phyloP scores from a whole-genome alignment of 2,888 invertebrate genomes.

The Dynastes tityus region DNA sequence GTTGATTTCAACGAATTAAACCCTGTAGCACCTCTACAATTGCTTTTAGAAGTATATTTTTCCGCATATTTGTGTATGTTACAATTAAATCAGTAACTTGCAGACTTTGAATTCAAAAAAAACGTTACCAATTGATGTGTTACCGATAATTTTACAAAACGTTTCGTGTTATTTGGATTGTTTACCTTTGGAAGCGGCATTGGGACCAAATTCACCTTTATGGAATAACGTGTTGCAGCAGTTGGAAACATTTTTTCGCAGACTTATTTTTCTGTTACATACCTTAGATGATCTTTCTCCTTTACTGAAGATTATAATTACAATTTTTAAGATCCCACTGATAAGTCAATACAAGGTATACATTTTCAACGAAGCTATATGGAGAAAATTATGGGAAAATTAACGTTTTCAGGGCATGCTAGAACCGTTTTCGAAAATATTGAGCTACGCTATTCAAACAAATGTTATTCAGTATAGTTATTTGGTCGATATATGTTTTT shows the following conservation, averaged over 20 bases:
- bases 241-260: constrained; percentile 89
- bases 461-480: constrained; percentile 85
- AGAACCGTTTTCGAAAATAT: constrained; percentile 96
- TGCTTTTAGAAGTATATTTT: constrained; percentile 83
- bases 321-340: constrained; percentile 87
- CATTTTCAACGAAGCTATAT: not conserved
- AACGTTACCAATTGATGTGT: constrained; percentile 78
- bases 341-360: constrained; percentile 85
- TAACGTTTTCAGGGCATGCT: constrained; percentile 79
- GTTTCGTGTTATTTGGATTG: constrained; percentile 95
- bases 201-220: constrained; percentile 78
- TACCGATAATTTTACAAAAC: constrained; percentile 89
- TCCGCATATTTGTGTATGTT: not conserved
- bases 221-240: constrained; percentile 89
- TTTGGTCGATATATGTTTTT: constrained; percentile 90
- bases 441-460: constrained; percentile 94
- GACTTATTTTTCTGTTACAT: constrained; percentile 80
- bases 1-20: constrained; percentile 97
- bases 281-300: constrained; percentile 82
- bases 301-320: constrained; percentile 83
- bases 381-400: not conserved
- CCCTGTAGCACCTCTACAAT: constrained; percentile 93
- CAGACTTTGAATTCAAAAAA: constrained; percentile 85
- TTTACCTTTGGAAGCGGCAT: constrained; percentile 86
- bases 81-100: constrained; percentile 57